phyloP scores from a whole-genome alignment of 2,797 vertebrate species.

The Paramormyrops hopkinsi region DNA sequence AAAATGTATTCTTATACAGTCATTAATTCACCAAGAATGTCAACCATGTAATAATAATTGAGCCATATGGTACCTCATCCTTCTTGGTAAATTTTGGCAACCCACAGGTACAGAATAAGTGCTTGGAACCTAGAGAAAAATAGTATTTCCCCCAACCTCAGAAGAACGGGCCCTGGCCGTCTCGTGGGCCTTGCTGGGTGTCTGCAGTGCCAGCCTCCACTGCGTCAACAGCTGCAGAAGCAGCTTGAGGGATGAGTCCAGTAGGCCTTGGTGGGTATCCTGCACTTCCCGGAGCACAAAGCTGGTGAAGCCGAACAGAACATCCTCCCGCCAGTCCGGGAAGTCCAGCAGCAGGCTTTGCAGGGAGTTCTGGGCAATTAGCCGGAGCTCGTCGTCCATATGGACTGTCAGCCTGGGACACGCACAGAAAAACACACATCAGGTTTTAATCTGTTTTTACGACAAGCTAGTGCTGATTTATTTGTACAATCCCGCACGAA shows the following conservation, averaged over 20 bases:
- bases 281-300: slow-evolving; percentile 92
- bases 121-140: not conserved
- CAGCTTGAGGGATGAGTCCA: slow-evolving; percentile 89
- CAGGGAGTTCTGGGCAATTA: slow-evolving; percentile 96
- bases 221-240: slow-evolving; percentile 93
- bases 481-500: not conserved
- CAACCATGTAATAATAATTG: not conserved
- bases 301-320: slow-evolving; percentile 92
- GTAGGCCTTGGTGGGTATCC: slow-evolving; percentile 86
- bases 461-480: not conserved
- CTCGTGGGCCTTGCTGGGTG: slow-evolving; percentile 45
- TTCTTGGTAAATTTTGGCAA: not conserved
- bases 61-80: not conserved
- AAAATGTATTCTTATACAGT: not conserved
- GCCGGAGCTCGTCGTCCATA: slow-evolving; percentile 95
- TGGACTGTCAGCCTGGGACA: slow-evolving; percentile 84
- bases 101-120: not conserved
- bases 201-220: slow-evolving; percentile 88
- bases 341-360: slow-evolving; percentile 95
- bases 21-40: not conserved
- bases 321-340: slow-evolving; percentile 95
- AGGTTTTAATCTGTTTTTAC: not conserved
- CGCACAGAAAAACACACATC: slow-evolving; percentile 1
- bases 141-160: slow-evolving; percentile 49
- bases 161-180: slow-evolving; percentile 51